Percentiles rank a stretch among this genome's conserved stretches.
phyloP scores from a whole-genome alignment of 2,797 vertebrate genomes.

The Sitta carolinensis region DNA sequence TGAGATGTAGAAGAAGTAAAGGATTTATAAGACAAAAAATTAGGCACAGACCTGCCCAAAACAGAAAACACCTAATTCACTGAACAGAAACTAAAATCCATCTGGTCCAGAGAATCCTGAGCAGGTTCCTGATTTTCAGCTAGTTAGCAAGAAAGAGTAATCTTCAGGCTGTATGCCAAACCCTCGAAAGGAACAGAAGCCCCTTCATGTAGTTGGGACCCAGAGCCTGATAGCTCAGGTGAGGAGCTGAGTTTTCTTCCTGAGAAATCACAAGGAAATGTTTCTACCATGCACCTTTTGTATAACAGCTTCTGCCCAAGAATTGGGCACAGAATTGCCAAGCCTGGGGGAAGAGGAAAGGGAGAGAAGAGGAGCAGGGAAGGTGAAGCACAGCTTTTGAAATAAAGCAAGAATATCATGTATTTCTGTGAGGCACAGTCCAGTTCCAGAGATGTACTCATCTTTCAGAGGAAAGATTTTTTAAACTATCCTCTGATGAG shows the following conservation, averaged over 20 bases:
- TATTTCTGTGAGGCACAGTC: not conserved
- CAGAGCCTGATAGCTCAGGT: not conserved
- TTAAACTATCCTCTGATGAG: not conserved
- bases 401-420: not conserved
- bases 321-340: not conserved
- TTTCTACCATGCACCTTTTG: not conserved
- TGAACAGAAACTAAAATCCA: not conserved
- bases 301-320: not conserved
- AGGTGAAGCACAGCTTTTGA: not conserved
- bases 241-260: not conserved
- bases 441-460: not conserved
- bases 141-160: not conserved
- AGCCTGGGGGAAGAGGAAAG: not conserved
- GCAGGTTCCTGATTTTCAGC: not conserved
- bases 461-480: not conserved
- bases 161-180: not conserved
- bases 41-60: not conserved
- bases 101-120: not conserved
- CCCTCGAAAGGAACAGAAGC: not conserved
- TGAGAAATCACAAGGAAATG: not conserved
- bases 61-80: not conserved
- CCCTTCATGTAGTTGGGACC: not conserved
- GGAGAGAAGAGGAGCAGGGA: not conserved
- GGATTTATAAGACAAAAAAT: not conserved
- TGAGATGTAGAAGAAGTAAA: not conserved